Percentiles rank a stretch among this genome's conserved stretches.
phyloP scores from a whole-genome alignment of 2,113 vertebrate genomes.

The Anarrhichthys ocellatus region DNA sequence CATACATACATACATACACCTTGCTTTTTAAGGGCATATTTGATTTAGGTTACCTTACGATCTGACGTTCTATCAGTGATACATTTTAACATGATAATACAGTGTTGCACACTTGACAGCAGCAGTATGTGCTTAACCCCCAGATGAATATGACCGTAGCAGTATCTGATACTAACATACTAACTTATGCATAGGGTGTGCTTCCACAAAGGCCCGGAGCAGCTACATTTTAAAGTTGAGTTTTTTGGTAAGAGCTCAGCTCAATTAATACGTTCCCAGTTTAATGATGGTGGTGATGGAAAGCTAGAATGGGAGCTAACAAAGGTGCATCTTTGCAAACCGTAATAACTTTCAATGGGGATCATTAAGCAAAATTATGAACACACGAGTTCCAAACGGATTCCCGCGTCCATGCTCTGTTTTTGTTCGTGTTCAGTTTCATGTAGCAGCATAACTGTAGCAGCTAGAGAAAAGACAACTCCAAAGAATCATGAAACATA shows the following conservation, averaged over 20 bases:
- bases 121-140: slow-evolving; percentile 37
- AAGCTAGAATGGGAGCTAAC: neutral
- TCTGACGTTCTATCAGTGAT: slow-evolving; percentile 31
- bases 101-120: slow-evolving; percentile 49
- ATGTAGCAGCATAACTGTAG: slow-evolving; percentile 62
- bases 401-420: slow-evolving; percentile 1
- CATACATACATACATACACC: slow-evolving; percentile 1
- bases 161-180: slow-evolving; percentile 63
- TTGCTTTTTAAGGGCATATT: slow-evolving; percentile 52
- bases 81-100: slow-evolving; percentile 49
- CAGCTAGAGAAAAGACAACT: slow-evolving; percentile 25
- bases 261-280: neutral
- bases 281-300: neutral
- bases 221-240: slow-evolving; percentile 2
- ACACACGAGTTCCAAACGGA: slow-evolving; percentile 5
- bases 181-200: slow-evolving; percentile 38
- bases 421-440: slow-evolving; percentile 45
- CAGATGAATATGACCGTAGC: slow-evolving; percentile 46
- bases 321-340: neutral
- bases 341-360: neutral
- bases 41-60: slow-evolving; percentile 37
- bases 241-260: slow-evolving; percentile 5
- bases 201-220: slow-evolving; percentile 16
- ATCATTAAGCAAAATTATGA: slow-evolving; percentile 1
- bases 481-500: slow-evolving; percentile 52